These are phyloP conservation scores for Meriones psammophilus DNA, from an alignment of 2,797 vertebrate species.

Conservation along the genomic window DNA sequence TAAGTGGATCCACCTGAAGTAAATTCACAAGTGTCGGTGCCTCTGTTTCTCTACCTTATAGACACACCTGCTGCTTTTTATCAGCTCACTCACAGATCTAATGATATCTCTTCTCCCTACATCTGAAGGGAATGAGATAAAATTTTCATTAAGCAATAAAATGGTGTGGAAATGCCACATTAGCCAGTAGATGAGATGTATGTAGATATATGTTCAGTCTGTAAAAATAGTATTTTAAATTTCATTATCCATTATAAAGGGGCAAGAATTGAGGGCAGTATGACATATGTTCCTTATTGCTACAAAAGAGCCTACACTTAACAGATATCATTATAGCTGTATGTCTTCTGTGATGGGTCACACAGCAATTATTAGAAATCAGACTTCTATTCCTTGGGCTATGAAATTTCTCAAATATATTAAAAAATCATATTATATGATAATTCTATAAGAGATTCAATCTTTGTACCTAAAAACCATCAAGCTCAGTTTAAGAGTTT, in stretches of 20 bases:
- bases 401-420: slow-evolving; percentile 31
- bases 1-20: background rate
- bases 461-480: background rate
- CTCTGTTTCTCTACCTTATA: background rate
- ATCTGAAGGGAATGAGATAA: background rate
- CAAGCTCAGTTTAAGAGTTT: background rate
- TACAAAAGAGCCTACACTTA: background rate
- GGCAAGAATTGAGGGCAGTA: background rate
- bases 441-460: background rate
- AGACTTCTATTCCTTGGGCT: slow-evolving; percentile 13
- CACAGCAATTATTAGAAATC: slow-evolving; percentile 2
- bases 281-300: background rate
- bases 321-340: background rate
- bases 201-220: slow-evolving; percentile 4
- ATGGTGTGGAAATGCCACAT: background rate
- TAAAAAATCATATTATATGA: background rate
- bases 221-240: background rate
- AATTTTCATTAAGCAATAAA: background rate
- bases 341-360: background rate
- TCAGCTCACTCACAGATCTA: background rate
- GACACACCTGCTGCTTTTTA: background rate
- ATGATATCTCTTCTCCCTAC: background rate
- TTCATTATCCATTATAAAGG: slow-evolving; percentile 2
- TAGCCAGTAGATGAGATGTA: background rate
- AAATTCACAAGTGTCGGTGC: background rate